Conservation (phyloP, 2,113 vertebrate species). For the Sclerurus mexicanus region DNA sequence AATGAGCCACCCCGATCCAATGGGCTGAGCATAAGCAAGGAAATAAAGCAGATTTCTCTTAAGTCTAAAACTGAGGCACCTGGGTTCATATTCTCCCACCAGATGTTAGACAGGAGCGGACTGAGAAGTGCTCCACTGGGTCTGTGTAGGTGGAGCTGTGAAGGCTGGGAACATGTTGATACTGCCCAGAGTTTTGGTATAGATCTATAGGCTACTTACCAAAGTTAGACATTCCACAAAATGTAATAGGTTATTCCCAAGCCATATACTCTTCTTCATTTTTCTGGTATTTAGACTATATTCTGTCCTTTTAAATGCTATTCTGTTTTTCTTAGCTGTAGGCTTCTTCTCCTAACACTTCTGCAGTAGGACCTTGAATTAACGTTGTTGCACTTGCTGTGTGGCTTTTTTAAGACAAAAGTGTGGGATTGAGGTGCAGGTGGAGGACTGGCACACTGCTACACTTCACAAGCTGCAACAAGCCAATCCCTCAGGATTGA, state of each 20-base stretch:
- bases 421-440: neutral
- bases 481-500: neutral
- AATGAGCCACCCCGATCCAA: neutral
- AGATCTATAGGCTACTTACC: neutral
- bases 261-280: rapidly evolving
- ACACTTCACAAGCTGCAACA: neutral
- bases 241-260: neutral
- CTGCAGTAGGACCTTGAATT: neutral
- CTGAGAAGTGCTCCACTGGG: neutral
- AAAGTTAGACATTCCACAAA: neutral
- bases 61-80: neutral
- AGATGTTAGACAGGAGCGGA: neutral
- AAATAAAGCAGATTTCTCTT: neutral
- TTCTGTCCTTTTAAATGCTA: neutral
- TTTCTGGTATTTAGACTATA: neutral
- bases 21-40: neutral
- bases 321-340: neutral
- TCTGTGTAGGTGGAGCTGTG: neutral
- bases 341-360: neutral
- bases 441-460: neutral
- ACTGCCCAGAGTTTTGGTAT: neutral
- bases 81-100: neutral
- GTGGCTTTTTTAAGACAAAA: neutral
- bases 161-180: neutral
- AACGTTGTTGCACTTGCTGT: neutral